A percentile compares a stretch with the other conserved stretches of the same genome.
phyloP scores from a whole-genome alignment of 2,888 invertebrate species.

The Julus scandinavius region DNA sequence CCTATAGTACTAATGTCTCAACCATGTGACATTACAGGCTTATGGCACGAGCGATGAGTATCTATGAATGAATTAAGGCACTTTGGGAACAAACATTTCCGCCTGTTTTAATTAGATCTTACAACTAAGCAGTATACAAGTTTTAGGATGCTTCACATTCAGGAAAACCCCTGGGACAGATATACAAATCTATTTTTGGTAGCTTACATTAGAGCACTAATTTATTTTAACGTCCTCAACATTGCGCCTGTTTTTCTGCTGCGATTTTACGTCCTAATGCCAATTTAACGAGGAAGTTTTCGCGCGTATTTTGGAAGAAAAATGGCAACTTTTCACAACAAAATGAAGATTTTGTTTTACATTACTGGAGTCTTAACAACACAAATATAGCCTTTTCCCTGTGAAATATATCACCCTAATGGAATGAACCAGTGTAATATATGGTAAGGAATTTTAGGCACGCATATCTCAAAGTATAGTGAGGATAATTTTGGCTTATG shows the following conservation, averaged over 20 bases:
- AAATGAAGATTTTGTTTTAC: no score
- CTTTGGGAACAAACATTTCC: conserved; percentile 5
- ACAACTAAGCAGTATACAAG: neutral
- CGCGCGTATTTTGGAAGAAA: neutral
- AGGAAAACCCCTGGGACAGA: neutral
- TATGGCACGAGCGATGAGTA: neutral
- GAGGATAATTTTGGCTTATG: neutral
- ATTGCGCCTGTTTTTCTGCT: neutral
- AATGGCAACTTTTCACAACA: no score
- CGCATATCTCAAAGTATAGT: neutral
- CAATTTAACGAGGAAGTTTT: neutral
- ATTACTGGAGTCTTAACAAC: neutral
- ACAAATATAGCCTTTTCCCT: neutral
- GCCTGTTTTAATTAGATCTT: neutral
- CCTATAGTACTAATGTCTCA: neutral
- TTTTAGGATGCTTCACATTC: neutral
- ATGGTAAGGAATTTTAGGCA: neutral
- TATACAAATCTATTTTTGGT: neutral
- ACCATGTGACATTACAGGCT: neutral
- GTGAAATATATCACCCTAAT: neutral
- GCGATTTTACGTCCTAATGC: no score
- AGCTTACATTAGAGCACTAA: neutral
- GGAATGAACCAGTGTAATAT: neutral
- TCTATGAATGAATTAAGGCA: neutral
- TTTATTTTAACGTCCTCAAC: neutral